These are phyloP conservation scores for Amphiura filiformis DNA, from an alignment of 35 echinoderm and acorn worm genomes.

Conservation along the genomic window DNA sequence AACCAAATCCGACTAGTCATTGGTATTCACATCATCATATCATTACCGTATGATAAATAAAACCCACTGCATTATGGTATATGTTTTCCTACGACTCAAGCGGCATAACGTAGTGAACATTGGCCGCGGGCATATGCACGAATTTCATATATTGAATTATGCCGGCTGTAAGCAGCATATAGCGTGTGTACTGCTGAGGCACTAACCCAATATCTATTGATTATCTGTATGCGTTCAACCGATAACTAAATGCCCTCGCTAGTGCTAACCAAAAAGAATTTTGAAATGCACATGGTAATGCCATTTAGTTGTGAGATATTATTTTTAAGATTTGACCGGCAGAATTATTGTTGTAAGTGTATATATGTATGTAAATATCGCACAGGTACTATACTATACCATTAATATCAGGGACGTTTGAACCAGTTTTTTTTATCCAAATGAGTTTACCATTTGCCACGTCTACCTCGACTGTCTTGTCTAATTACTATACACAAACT, in stretches of 20 bases:
- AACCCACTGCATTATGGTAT: neutral
- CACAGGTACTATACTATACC: neutral
- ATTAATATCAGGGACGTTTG: too few species aligned
- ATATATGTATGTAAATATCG: conserved; percentile 11
- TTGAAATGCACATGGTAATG: neutral
- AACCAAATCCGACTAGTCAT: neutral
- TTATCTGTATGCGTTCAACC: neutral
- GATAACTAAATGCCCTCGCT: neutral
- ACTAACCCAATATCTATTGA: neutral
- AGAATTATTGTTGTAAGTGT: neutral
- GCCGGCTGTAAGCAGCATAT: neutral
- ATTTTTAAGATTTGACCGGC: neutral
- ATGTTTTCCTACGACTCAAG: neutral
- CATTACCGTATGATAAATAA: neutral
- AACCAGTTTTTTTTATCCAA: neutral
- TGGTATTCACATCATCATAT: neutral
- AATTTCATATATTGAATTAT: conserved; percentile 16
- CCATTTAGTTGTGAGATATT: neutral
- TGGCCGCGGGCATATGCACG: neutral
- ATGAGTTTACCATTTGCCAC: neutral
- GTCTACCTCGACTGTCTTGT: neutral
- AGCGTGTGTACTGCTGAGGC: neutral
- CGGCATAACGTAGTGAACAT: conserved; percentile 9
- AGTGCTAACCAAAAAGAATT: neutral
- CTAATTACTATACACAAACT: too few species aligned